These are phyloP conservation scores for Crypturellus undulatus DNA, from an alignment of 2,113 vertebrate genomes.

Conservation along the genomic window DNA sequence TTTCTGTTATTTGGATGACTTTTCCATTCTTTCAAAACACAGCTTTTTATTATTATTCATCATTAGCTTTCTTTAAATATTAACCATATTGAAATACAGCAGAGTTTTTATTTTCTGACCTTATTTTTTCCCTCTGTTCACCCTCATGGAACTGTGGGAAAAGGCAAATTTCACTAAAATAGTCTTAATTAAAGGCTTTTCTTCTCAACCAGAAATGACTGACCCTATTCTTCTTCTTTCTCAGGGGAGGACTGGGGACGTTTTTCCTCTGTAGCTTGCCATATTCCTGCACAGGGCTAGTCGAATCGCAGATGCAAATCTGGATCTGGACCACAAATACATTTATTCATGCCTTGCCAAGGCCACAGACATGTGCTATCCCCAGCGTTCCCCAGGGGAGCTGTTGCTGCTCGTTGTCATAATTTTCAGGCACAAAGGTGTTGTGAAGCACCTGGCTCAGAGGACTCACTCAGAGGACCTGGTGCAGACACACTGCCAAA, in stretches of 20 bases:
- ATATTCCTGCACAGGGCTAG: neutral
- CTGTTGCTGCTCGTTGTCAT: neutral
- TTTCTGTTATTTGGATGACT: neutral
- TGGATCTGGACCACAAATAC: neutral
- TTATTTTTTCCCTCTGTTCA: neutral
- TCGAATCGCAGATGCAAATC: neutral
- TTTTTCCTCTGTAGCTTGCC: neutral
- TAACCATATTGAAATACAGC: neutral
- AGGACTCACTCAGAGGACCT: neutral
- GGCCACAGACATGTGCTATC: accelerated
- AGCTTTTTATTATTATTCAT: neutral
- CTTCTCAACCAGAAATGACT: neutral
- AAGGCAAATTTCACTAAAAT: neutral
- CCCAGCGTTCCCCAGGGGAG: neutral
- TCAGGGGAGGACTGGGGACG: neutral
- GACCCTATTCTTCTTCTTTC: neutral
- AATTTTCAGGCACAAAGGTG: neutral
- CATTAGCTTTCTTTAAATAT: neutral
- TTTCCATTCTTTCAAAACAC: neutral
- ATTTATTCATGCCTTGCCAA: neutral
- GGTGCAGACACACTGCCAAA: neutral
- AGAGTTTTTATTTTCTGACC: neutral
- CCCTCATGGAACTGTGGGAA: neutral
- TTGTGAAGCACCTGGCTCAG: neutral
- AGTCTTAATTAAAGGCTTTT: neutral